These are phyloP conservation scores for Rhinopomastus cyanomelas DNA, from an alignment of 2,113 vertebrate genomes.

Conservation along the genomic window DNA sequence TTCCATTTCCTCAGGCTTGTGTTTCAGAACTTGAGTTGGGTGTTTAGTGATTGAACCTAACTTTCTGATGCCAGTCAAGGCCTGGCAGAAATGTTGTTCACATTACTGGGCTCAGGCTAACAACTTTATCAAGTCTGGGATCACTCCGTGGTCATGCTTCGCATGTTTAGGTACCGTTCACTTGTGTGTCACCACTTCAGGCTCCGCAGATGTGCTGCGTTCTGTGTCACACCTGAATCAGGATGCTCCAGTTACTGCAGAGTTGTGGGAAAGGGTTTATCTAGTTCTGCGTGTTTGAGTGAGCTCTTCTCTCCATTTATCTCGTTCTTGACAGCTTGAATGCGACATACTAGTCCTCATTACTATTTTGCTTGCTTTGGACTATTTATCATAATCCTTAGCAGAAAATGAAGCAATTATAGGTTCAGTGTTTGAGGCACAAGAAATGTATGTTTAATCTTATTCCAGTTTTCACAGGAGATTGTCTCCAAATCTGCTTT, in stretches of 20 bases:
- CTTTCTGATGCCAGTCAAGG: background rate
- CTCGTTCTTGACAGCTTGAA: background rate
- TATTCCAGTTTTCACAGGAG: background rate
- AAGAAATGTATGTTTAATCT: background rate
- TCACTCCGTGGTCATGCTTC: background rate
- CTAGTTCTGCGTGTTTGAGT: background rate
- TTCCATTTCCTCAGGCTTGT: background rate
- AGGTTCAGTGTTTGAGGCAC: background rate
- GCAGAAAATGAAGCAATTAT: background rate
- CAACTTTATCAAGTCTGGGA: background rate
- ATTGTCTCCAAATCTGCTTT: background rate
- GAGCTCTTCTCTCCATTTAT: background rate
- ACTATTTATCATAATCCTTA: background rate
- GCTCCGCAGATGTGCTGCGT: background rate
- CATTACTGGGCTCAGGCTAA: background rate
- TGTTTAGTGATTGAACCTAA: background rate
- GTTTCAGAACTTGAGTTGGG: background rate
- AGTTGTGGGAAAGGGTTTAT: background rate
- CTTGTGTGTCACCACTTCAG: background rate
- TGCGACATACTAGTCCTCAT: background rate
- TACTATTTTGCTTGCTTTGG: background rate
- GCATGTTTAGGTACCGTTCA: background rate
- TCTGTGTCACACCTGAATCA: background rate
- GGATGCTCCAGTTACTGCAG: background rate
- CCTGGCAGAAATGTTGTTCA: background rate